Conservation (phyloP, 2,797 vertebrate species). For the Mus caroli region DNA sequence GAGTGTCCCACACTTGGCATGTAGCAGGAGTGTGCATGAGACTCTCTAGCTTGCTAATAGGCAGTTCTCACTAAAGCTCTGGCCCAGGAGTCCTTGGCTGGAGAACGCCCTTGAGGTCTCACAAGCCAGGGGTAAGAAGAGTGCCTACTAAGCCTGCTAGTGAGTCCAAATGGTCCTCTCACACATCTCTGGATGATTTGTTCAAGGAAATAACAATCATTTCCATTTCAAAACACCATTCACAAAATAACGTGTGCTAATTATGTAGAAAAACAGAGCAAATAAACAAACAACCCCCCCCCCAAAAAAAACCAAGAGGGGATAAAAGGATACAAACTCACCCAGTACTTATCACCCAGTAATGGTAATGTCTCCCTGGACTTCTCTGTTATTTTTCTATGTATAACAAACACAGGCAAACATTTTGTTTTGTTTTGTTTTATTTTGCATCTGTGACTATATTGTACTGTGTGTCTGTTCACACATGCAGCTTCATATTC, state of each 20-base stretch:
- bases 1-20: neutral
- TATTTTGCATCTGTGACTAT: conserved; percentile 1
- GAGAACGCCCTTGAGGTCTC: neutral
- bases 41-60: neutral
- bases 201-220: neutral
- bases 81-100: neutral
- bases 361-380: neutral
- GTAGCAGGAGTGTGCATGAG: neutral
- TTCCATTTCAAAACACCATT: neutral
- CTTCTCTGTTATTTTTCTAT: conserved; percentile 33
- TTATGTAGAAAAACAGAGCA: neutral
- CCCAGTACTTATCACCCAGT: neutral
- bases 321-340: conserved; percentile 11
- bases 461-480: neutral
- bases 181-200: neutral
- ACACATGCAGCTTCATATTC: conserved; percentile 25
- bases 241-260: conserved; percentile 14
- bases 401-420: neutral
- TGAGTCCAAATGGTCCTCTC: neutral
- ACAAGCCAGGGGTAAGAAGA: neutral
- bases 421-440: neutral
- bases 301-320: neutral
- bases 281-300: neutral
- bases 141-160: neutral
- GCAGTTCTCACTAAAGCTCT: conserved; percentile 6